phyloP scores from a whole-genome alignment of 1,140 invertebrate genomes.

The Leptopilina clavipes region DNA sequence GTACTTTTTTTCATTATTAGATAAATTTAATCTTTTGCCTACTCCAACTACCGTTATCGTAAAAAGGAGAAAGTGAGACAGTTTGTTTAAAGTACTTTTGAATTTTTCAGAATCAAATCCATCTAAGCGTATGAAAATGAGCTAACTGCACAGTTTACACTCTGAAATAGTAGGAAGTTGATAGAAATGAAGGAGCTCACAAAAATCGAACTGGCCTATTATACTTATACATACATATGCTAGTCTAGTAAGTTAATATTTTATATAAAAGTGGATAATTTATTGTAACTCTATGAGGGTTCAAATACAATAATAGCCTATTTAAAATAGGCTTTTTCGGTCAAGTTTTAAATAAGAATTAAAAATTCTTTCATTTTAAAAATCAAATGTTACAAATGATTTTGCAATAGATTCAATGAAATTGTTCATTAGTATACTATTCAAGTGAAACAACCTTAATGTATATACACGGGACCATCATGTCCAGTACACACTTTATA shows the following conservation, averaged over 20 bases:
- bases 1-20: conserved; percentile 50
- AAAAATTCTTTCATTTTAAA: background rate
- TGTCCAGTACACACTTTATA: conserved; percentile 52
- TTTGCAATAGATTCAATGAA: conserved; percentile 42
- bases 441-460: conserved; percentile 67
- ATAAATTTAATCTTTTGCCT: conserved; percentile 2
- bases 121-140: conserved; percentile 72
- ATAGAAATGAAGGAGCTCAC: conserved; percentile 31
- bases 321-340: conserved; percentile 58
- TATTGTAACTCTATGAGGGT: conserved; percentile 57
- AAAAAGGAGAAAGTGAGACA: background rate
- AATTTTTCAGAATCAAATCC: conserved; percentile 68
- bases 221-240: conserved; percentile 47
- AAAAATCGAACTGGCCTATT: conserved; percentile 68
- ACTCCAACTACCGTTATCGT: too few relatives aligned
- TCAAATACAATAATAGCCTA: conserved; percentile 63
- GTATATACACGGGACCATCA: conserved; percentile 67
- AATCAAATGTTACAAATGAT: conserved; percentile 50
- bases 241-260: conserved; percentile 72
- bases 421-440: conserved; percentile 57
- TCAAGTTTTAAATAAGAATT: conserved; percentile 43
- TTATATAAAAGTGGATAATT: conserved; percentile 60
- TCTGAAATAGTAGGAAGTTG: conserved; percentile 56
- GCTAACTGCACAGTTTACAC: conserved; percentile 71
- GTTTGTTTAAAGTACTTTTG: conserved; percentile 48